Evolutionary conservation across 2,113 vertebrate species (phyloP), one percentile per base, ranked within the genome.

Genomic region (Actenoides lindsayi): DNA sequence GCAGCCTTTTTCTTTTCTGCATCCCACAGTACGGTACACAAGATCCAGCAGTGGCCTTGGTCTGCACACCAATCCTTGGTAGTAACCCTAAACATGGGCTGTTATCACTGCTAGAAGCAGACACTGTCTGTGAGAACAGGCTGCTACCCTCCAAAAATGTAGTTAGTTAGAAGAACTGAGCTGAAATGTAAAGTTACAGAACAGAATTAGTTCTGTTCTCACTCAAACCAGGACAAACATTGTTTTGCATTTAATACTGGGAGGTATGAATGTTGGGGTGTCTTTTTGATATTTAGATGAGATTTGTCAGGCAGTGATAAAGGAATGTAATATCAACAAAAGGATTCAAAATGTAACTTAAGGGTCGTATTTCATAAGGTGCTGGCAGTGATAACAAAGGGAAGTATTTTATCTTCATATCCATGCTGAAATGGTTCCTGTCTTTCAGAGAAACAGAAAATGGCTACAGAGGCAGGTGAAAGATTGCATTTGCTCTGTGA

Each of bases 291-390:
- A 37, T 80, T 95, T 94, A 88, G 46, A 51, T 87, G 60, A 90
- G 13, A 92, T 97, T 98, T 98, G 95, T 97, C 97, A 97, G 96
- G 95, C 98, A 96, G 96, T 97, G 94, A 98, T 97, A 96, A 97
- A 98, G 96, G 51, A 95, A 92, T 82, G 64, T 76, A 67, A 87
- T 98, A 98, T 97, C 76, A 70, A 97, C 87, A 89, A 71, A 95
- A 96, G 94, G 93, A 80, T 96, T 97, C 92, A 98, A 98, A 98
- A 97, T 98, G 93, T 97, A 97, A 97, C 95, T 56, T 98, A 97
- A 98, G 97, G 97, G 97, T 65, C 0, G n/a, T 97, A 96, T 98
- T 98, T 98, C 97, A 93, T 98, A 97, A 95, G 95, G 9, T 57
- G 7, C 37, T 53, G 94, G 93, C 92, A 93, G 67, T 94, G 93